A percentile compares a stretch with the other conserved stretches of the same genome.
phyloP scores from a whole-genome alignment of 2,797 vertebrate species.

The Dryobates pubescens region DNA sequence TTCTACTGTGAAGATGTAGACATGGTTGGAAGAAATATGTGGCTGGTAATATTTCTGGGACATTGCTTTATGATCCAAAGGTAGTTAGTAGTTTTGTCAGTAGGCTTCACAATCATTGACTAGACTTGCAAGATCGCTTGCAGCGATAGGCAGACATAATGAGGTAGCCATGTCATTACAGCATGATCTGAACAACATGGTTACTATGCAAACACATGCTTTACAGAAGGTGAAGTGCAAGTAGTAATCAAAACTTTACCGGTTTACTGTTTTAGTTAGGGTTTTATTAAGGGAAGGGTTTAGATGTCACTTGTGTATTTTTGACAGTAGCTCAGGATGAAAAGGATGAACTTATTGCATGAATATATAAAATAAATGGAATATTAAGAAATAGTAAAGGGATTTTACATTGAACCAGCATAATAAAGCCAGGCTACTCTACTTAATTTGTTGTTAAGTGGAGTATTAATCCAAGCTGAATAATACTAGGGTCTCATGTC shows the following conservation, averaged over 20 bases:
- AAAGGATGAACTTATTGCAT: not conserved
- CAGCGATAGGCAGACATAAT: not conserved
- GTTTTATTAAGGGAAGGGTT: not conserved
- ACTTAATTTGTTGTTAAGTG: not conserved
- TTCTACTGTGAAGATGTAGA: not conserved
- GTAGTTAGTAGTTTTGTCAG: not conserved
- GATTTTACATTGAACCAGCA: not conserved
- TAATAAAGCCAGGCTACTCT: not conserved
- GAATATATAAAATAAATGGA: not conserved
- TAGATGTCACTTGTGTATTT: not conserved
- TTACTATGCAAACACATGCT: not conserved
- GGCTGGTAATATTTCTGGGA: not conserved
- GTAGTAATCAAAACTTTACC: not conserved
- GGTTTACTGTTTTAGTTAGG: not conserved
- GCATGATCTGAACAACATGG: not conserved
- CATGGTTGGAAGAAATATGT: not conserved
- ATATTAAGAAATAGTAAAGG: not conserved
- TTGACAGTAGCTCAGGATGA: not conserved
- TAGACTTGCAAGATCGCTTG: not conserved
- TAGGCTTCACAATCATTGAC: not conserved
- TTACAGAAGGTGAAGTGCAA: not conserved
- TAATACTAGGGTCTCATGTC: not conserved
- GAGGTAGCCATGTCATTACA: not conserved
- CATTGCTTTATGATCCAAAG: not conserved
- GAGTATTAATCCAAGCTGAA: not conserved